Evolutionary conservation across 2,113 vertebrate species (phyloP).

Genomic region (Chascanopsetta lugubris): DNA sequence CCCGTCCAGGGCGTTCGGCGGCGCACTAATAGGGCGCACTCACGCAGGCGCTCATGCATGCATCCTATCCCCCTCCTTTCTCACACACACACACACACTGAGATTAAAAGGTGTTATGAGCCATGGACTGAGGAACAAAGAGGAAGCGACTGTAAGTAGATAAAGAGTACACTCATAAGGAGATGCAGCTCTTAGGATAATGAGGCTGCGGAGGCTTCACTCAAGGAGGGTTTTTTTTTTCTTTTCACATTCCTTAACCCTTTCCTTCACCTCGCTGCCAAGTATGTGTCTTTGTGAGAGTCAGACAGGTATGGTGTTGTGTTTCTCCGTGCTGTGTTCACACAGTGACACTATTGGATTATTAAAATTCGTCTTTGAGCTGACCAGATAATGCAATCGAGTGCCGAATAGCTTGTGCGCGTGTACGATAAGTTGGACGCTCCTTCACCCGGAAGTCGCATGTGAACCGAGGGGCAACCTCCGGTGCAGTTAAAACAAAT

Average conservation of each 20-base stretch:
- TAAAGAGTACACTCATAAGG: constrained; percentile 59
- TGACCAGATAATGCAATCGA: too few species aligned
- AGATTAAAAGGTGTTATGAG: constrained; percentile 72
- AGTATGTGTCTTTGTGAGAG: constrained; percentile 13
- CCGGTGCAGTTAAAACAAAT: too few species aligned
- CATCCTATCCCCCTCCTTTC: constrained; percentile 49
- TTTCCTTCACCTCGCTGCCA: constrained; percentile 32
- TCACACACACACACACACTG: constrained; percentile 14
- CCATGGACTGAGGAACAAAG: constrained; percentile 72
- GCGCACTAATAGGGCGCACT: constrained; percentile 67
- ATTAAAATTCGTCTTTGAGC: too few species aligned
- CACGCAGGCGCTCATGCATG: constrained; percentile 38
- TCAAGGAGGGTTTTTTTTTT: constrained; percentile 20
- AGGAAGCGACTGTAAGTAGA: constrained; percentile 67
- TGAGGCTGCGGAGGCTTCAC: constrained; percentile 57
- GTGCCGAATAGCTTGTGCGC: too few species aligned
- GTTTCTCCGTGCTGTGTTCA: too few species aligned
- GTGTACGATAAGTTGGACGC: too few species aligned
- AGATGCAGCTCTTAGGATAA: constrained; percentile 68
- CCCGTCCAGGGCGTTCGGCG: constrained; percentile 52
- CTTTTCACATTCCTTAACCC: constrained; percentile 18
- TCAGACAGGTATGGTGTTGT: not conserved
- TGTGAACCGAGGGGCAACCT: too few species aligned
- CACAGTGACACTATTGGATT: too few species aligned
- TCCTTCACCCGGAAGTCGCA: too few species aligned